Percentiles rank a stretch among this genome's conserved stretches.
Conservation (phyloP, 2,797 vertebrate genomes). For the Lagodon rhomboides region DNA sequence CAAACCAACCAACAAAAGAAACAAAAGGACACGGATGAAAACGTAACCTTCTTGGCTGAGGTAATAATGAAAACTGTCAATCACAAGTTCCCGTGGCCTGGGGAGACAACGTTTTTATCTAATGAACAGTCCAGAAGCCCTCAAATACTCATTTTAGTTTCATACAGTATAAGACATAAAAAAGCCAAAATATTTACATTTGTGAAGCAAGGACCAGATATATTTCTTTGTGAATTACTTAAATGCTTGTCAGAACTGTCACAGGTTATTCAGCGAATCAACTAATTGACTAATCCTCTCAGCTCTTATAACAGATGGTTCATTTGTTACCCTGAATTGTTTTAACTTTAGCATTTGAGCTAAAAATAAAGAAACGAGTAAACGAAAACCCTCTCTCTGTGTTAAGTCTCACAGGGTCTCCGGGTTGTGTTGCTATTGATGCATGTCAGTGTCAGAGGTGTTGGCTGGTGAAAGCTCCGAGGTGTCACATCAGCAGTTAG, state of each 20-base stretch:
- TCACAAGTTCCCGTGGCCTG: no score
- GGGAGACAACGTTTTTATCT: no score
- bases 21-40: no score
- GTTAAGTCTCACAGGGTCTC: background rate
- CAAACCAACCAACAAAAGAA: no score
- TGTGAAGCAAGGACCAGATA: background rate
- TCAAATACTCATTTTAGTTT: background rate
- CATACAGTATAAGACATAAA: background rate
- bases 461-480: background rate
- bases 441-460: background rate
- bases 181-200: background rate
- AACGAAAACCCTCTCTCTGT: background rate
- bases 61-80: no score
- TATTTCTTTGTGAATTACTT: background rate
- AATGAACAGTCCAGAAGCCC: background rate
- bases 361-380: background rate
- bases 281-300: no score
- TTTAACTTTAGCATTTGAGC: background rate
- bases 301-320: background rate
- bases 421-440: background rate
- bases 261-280: background rate
- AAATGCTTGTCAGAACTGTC: background rate
- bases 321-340: background rate
- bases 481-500: slow-evolving; percentile 45
- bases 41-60: no score